Percentiles rank a stretch among this genome's conserved stretches.
phyloP scores from a whole-genome alignment of 2,888 invertebrate genomes.

The Spilosoma lubricipeda region DNA sequence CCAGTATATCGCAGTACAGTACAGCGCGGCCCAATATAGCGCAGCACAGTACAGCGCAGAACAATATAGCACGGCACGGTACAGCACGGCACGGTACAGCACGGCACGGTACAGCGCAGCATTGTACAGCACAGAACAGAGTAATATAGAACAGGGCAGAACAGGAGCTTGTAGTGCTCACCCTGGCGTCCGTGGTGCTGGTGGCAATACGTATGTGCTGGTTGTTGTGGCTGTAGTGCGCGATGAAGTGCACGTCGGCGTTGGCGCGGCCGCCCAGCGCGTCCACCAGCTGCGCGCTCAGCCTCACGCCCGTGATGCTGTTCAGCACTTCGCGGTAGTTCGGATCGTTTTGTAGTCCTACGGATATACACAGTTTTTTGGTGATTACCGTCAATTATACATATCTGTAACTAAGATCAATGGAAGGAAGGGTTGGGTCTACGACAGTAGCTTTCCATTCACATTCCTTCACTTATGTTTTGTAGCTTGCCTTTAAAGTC shows the following conservation, averaged over 20 bases:
- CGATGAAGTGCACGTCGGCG: conserved; percentile 90
- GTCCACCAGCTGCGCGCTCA: conserved; percentile 90
- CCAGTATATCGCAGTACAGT: neutral
- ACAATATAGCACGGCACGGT: too few species aligned
- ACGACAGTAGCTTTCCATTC: neutral
- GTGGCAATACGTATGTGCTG: conserved; percentile 95
- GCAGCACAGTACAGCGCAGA: too few species aligned
- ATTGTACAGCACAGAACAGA: neutral
- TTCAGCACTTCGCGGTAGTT: conserved; percentile 88
- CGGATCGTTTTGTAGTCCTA: conserved; percentile 84
- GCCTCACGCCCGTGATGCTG: conserved; percentile 88
- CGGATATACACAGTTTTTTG: neutral
- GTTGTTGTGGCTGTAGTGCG: conserved; percentile 93
- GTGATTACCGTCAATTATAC: neutral
- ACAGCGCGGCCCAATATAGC: too few species aligned
- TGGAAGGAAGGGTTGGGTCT: too few species aligned
- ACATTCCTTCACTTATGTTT: neutral
- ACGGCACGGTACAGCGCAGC: neutral
- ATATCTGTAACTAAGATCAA: too few species aligned
- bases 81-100: too few species aligned
- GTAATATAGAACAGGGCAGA: neutral
- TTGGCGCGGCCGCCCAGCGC: conserved; percentile 88
- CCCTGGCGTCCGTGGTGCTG: conserved; percentile 92
- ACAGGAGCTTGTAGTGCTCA: conserved; percentile 55
- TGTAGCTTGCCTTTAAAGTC: neutral